Evolutionary conservation across 2,113 vertebrate genomes (phyloP), one percentile per base, ranked within the genome.

Genomic region (Bubo bubo): DNA sequence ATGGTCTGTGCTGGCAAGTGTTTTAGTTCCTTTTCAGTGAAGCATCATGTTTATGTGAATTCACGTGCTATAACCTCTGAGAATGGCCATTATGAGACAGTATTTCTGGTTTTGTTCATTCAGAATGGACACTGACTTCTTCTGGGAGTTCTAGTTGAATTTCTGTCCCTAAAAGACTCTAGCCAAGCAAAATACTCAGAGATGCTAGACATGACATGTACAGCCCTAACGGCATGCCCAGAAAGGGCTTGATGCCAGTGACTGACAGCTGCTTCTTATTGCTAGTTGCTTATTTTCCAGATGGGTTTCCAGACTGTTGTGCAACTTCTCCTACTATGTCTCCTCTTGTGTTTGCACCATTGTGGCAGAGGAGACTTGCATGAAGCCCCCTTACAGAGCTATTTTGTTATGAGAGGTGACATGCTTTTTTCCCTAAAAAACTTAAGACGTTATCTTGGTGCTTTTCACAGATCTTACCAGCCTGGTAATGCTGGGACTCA

Each of bases 161-260:
- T 80, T 75, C 41, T 79, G 32, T n/a, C 41, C 60, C 47, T 50
- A 15, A 62, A 81, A 75, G 62, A 23, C 5, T 60, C 30, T 30
- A 72, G 15, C 22, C 14, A 76, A 79, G 28, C 14, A 41, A 89
- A 89, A 77, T 1, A 3, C 8, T 50, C 28, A 6, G 32, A 6
- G 13, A 41, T 64, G n/a, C 8, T 45, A 67, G 37, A 39, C 8
- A 4, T 8, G 30, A 14, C 1, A 5, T 2, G 5, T 10, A 16
- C 2, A 66, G 27, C 13, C 24, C 27, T 50, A n/a, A 67, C 0
- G 8, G 13, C 0, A 0, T 34, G 30, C 13, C 92, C 30, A 43
- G 74, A 62, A 71, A 77, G 47, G 14, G 56, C 11, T 19, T 66
- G 24, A 49, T 88, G 55, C 8, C 30, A 16, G 45, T 52, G 45